Conservation (phyloP, 2,888 invertebrate species). For the Epistrophe eligans region DNA sequence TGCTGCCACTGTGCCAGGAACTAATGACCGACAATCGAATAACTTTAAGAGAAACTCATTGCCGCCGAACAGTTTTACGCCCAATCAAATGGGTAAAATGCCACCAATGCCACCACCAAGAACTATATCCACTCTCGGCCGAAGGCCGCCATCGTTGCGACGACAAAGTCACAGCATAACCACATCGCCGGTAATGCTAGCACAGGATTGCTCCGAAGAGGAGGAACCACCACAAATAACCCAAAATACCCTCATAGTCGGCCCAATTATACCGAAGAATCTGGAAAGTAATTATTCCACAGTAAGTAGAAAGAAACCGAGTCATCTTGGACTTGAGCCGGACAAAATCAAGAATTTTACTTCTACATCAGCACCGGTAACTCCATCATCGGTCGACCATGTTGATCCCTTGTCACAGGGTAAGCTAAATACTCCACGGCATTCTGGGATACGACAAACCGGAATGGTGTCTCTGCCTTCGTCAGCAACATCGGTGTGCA, state of each 20-base stretch:
- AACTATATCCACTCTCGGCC: conserved; percentile 88
- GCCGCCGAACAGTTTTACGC: conserved; percentile 85
- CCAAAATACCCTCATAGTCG: conserved; percentile 85
- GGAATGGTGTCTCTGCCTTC: conserved; percentile 28
- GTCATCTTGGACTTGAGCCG: conserved; percentile 28
- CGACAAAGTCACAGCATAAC: conserved; percentile 83
- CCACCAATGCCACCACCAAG: conserved; percentile 91
- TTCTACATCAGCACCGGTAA: conserved; percentile 54
- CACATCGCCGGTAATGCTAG: conserved; percentile 84
- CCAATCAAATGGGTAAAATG: conserved; percentile 82
- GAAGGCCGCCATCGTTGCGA: conserved; percentile 81
- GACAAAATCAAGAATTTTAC: conserved; percentile 25
- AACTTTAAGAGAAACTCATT: conserved; percentile 86
- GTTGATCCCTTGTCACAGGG: conserved; percentile 27
- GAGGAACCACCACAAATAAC: conserved; percentile 85
- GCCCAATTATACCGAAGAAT: conserved; percentile 85
- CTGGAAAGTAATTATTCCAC: conserved; percentile 78
- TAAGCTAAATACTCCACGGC: conserved; percentile 20
- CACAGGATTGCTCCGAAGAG: conserved; percentile 83
- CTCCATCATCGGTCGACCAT: conserved; percentile 41
- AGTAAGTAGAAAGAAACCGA: conserved; percentile 70
- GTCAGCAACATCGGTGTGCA: conserved; percentile 62
- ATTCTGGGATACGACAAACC: conserved; percentile 11
- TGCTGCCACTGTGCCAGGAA: conserved; percentile 30
- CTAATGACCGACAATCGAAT: conserved; percentile 78